These are phyloP conservation scores for Xylophagus ater DNA, from an alignment of 2,888 invertebrate species.

Conservation along the genomic window DNA sequence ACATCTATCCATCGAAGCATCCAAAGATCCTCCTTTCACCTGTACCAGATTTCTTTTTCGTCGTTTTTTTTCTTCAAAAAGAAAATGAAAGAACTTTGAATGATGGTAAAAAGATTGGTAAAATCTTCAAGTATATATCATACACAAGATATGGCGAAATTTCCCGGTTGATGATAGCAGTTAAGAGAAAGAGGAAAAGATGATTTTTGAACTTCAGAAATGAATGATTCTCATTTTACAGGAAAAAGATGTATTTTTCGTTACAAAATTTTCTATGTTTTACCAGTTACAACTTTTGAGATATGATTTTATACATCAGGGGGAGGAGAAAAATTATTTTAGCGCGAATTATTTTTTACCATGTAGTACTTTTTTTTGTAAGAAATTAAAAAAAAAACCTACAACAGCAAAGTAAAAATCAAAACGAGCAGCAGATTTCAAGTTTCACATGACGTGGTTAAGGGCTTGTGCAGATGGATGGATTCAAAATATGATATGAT, in stretches of 20 bases:
- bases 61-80: constrained; percentile 2
- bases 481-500: constrained; percentile 1
- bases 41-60: no score
- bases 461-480: constrained; percentile 8
- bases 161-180: background rate
- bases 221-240: background rate
- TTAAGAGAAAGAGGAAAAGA: background rate
- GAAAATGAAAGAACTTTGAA: constrained; percentile 7
- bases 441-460: constrained; percentile 13
- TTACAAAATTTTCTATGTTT: constrained; percentile 8
- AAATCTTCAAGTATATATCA: background rate
- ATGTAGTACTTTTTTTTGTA: no score
- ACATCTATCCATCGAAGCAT: constrained; percentile 14
- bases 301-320: no score
- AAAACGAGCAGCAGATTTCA: constrained; percentile 12
- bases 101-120: background rate
- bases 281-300: no score
- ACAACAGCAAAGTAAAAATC: constrained; percentile 4
- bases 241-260: constrained; percentile 2
- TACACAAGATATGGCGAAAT: background rate
- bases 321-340: constrained; percentile 11
- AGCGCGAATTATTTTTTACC: constrained; percentile 14
- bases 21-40: constrained; percentile 12
- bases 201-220: background rate
- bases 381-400: no score